A percentile compares a stretch with the other conserved stretches of the same genome.
phyloP scores from a whole-genome alignment of 1,140 invertebrate species.

The Leptopilina boulardi region DNA sequence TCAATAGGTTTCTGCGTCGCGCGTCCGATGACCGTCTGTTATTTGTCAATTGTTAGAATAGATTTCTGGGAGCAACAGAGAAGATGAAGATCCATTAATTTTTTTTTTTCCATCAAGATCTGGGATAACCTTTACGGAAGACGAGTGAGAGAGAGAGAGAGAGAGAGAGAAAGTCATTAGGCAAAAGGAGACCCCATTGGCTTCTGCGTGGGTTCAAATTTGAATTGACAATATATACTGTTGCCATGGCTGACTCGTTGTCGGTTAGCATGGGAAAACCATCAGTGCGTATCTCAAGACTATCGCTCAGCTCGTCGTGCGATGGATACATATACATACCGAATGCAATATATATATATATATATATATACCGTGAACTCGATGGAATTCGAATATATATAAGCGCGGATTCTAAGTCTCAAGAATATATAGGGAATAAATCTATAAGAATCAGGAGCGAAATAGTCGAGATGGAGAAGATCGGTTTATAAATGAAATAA shows the following conservation, averaged over 20 bases:
- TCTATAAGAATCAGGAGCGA: slow-evolving; percentile 36
- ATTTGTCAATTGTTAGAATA: slow-evolving; percentile 13
- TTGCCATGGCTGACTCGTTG: neutral
- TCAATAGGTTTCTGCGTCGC: slow-evolving; percentile 41
- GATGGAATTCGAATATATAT: slow-evolving; percentile 43
- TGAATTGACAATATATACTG: slow-evolving; percentile 59
- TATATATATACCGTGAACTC: slow-evolving; percentile 43
- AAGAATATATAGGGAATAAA: slow-evolving; percentile 12
- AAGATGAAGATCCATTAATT: slow-evolving; percentile 20
- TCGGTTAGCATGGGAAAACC: slow-evolving; percentile 57
- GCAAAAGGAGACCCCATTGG: slow-evolving; percentile 47
- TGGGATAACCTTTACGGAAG: slow-evolving; percentile 42
- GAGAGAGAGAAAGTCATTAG: slow-evolving; percentile 45
- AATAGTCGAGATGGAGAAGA: slow-evolving; percentile 45
- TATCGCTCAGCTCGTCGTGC: slow-evolving; percentile 56
- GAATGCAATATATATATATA: slow-evolving; percentile 6
- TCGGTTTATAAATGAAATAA: neutral
- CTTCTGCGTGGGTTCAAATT: slow-evolving; percentile 57
- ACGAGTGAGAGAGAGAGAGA: slow-evolving; percentile 35
- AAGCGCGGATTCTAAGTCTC: neutral
- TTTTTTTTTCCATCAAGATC: slow-evolving; percentile 11
- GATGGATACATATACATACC: slow-evolving; percentile 52
- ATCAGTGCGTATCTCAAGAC: slow-evolving; percentile 62
- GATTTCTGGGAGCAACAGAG: slow-evolving; percentile 54
- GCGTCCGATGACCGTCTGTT: too few relatives aligned